phyloP scores from a whole-genome alignment of 2,888 invertebrate species.

The Sphaerophoria rueppellii region DNA sequence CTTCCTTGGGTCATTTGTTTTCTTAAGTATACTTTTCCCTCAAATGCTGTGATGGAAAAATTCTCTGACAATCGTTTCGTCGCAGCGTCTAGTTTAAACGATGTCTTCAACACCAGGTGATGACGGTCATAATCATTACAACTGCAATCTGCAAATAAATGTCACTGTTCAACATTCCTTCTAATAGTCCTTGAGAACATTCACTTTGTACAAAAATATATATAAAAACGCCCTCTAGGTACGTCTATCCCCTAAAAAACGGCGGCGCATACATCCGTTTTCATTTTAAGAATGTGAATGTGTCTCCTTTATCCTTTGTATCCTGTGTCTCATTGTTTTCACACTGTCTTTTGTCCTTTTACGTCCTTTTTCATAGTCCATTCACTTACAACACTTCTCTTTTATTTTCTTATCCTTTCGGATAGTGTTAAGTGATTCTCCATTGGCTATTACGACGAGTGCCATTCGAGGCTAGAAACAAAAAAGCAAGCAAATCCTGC shows the following conservation, averaged over 20 bases:
- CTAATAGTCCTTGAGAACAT: constrained; percentile 33
- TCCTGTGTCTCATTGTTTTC: constrained; percentile 25
- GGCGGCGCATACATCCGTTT: too few species aligned
- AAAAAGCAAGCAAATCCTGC: not conserved
- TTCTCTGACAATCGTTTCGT: too few species aligned
- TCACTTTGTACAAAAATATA: constrained; percentile 8
- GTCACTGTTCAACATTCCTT: constrained; percentile 46
- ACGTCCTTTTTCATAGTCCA: constrained; percentile 33
- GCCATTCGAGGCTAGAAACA: not conserved
- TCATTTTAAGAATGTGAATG: not conserved
- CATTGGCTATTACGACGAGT: constrained; percentile 28
- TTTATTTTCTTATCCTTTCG: constrained; percentile 26
- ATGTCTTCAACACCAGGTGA: constrained; percentile 54
- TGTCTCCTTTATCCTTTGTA: constrained; percentile 25
- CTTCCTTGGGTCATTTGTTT: constrained; percentile 26
- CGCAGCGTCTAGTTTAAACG: constrained; percentile 13
- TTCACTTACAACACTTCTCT: constrained; percentile 40
- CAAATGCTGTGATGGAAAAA: not conserved
- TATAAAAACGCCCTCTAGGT: constrained; percentile 8
- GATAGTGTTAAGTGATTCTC: constrained; percentile 59
- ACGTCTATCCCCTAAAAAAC: too few species aligned
- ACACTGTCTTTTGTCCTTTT: constrained; percentile 17
- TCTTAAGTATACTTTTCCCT: constrained; percentile 15
- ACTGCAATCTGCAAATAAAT: constrained; percentile 67
- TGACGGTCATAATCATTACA: constrained; percentile 68